Base-by-base conservation (phyloP, 2,113 vertebrate genomes). In the Nycticryphes semicollaris region DNA sequence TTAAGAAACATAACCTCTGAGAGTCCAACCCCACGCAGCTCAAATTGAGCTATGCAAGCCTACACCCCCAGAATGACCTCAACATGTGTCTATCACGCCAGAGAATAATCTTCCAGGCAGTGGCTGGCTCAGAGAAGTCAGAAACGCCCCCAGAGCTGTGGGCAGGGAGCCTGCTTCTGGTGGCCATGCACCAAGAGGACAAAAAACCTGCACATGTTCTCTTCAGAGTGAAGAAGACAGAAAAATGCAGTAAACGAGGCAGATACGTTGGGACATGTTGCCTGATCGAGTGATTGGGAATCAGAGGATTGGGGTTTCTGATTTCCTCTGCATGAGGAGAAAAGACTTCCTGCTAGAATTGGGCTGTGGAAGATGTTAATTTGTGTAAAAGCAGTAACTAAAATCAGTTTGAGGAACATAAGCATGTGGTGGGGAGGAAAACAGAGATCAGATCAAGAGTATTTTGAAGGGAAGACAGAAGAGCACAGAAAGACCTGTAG, bases 11-110 rank as follows among this genome's bases (percentile, higher is more conserved):
- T 5, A 67, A 53, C 9, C 43, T 74, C 68, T 12, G 31, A 79
- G 41, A 64, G 64, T 74, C 56, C 56, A 70, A 48, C 25, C 22
- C 62, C 80, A 53, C 31, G 7, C 7, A 84, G 81, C 87, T 92
- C 30, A 2, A 64, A 25, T 5, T 0, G 2, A 66, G 30, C 60
- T 27, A 48, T 2, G 2, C 23, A 19, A 81, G n/a, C 56, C 69
- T 74, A 51, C 70, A 20, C 47, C 74, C 74, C 68, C 78, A 68
- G 30, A 45, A 53, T 54, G 88, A 92, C 37, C 72, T 92, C 87
- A 76, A 1, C 33, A 1, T 0, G 2, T 25, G 37, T 47, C 73
- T 50, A 1, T 15, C 47, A 4, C 80, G 56, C 48, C 84, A 87
- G 60, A 33, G 54, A 80, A 57, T 0, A 24, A 59, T 8, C n/a